These are phyloP conservation scores for Lordiphosa fenestrarum DNA, from an alignment of 2,888 invertebrate genomes.

Conservation along the genomic window DNA sequence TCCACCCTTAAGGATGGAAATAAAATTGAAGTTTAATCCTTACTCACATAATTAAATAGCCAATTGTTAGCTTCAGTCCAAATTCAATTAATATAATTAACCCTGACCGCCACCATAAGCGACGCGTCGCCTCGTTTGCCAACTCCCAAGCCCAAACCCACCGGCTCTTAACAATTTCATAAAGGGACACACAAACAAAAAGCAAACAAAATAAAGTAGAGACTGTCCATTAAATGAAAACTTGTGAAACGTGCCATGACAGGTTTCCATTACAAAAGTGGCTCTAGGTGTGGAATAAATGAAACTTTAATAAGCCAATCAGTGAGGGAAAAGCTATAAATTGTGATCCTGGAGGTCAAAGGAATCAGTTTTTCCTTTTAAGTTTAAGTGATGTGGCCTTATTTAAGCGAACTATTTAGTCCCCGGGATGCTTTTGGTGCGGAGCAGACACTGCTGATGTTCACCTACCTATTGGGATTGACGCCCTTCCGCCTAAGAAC, in stretches of 20 bases:
- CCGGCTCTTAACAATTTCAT: slow-evolving; percentile 43
- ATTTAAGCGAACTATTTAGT: slow-evolving; percentile 58
- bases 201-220: slow-evolving; percentile 5
- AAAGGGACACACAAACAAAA: slow-evolving; percentile 21
- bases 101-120: slow-evolving; percentile 14
- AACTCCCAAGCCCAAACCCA: slow-evolving; percentile 3
- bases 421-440: slow-evolving; percentile 78
- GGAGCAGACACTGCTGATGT: slow-evolving; percentile 67
- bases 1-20: no score
- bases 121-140: slow-evolving; percentile 6
- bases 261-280: slow-evolving; percentile 38
- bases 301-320: slow-evolving; percentile 42
- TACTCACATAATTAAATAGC: slow-evolving; percentile 13
- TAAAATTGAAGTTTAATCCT: no score
- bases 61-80: slow-evolving; percentile 16
- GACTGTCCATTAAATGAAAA: slow-evolving; percentile 40
- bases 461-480: slow-evolving; percentile 75
- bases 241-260: slow-evolving; percentile 31
- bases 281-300: slow-evolving; percentile 25
- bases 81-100: slow-evolving; percentile 61
- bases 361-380: slow-evolving; percentile 27
- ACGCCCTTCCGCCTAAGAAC: slow-evolving; percentile 72
- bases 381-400: slow-evolving; percentile 31
- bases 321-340: slow-evolving; percentile 40
- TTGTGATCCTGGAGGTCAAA: slow-evolving; percentile 4